Evolutionary conservation across 2,797 vertebrate species (phyloP), one percentile per base, ranked within the genome.

Genomic region (Cheirogaleus major): DNA sequence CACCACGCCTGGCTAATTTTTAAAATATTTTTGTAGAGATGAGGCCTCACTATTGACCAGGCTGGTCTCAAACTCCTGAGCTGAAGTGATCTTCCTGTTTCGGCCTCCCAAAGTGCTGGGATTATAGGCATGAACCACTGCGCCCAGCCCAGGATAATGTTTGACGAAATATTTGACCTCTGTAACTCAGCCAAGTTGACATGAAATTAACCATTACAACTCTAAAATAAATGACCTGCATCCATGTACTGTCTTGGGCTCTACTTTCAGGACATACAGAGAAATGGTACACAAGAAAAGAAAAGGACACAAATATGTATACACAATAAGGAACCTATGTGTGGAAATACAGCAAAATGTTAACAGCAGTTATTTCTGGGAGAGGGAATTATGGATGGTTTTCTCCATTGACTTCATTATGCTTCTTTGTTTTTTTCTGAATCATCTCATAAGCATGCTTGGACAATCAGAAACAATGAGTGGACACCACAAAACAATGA

Each of bases 381-480:
- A 72, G 38, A 80, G 30, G 57, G 35, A 41, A 41, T 43, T 85
- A 48, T 67, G 32, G 27, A 32, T 65, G 72, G 20, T 20, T 85
- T 83, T 75, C 41, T 52, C n/a, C 30, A 69, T 95, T 57, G 43
- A 32, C 12, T 55, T 88, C 32, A 85, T 93, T 63, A 30, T 22
- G 6, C 20, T 94, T 90, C 88, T 84, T 43, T 76, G 27, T 12
- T 91, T 89, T 93, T 95, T 35, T 78, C 65, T 72, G n/a, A 88
- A 73, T 70, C 69, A n/a, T 82, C 85, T 80, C 23, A 23, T 76
- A 88, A 97, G 41, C 52, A 67, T 69, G 27, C 52, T 85, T 93
- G 12, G 10, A 38, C 45, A 85, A 91, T 93, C 81, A 91, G n/a
- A 92, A 87, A 94, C 23, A 41, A n/a, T 52, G 57, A 97, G 81